These are phyloP conservation scores for Cantharis nigra DNA, from an alignment of 2,888 invertebrate genomes.

Conservation along the genomic window DNA sequence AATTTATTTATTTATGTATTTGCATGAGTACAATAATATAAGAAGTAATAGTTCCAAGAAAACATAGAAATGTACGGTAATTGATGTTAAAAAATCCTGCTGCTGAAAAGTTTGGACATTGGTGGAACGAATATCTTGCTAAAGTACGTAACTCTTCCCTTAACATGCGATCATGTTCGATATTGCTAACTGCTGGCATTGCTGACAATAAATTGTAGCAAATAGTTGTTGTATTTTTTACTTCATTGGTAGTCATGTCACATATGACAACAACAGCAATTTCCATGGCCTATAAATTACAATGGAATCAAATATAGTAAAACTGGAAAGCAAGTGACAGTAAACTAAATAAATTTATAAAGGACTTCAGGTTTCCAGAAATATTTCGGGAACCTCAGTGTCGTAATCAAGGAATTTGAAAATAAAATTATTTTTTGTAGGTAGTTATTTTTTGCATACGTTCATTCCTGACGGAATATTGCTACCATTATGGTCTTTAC, in stretches of 20 bases:
- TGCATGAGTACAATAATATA: conserved; percentile 42
- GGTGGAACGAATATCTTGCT: conserved; percentile 31
- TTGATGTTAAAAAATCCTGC: conserved; percentile 40
- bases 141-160: conserved; percentile 31
- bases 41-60: conserved; percentile 39
- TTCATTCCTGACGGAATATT: too few relatives aligned
- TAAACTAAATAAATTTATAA: too few relatives aligned
- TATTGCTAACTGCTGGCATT: background rate
- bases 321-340: too few relatives aligned
- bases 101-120: conserved; percentile 36
- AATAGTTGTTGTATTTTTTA: background rate
- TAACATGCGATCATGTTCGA: conserved; percentile 8
- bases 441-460: too few relatives aligned
- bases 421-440: too few relatives aligned
- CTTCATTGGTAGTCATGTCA: background rate
- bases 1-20: conserved; percentile 19
- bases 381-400: too few relatives aligned
- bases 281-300: background rate
- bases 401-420: too few relatives aligned
- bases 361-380: too few relatives aligned
- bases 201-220: background rate
- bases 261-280: background rate
- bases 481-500: too few relatives aligned
- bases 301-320: background rate
- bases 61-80: conserved; percentile 35